Evolutionary conservation across 2,113 vertebrate genomes (phyloP).

Genomic region (Ceyx melanurus): DNA sequence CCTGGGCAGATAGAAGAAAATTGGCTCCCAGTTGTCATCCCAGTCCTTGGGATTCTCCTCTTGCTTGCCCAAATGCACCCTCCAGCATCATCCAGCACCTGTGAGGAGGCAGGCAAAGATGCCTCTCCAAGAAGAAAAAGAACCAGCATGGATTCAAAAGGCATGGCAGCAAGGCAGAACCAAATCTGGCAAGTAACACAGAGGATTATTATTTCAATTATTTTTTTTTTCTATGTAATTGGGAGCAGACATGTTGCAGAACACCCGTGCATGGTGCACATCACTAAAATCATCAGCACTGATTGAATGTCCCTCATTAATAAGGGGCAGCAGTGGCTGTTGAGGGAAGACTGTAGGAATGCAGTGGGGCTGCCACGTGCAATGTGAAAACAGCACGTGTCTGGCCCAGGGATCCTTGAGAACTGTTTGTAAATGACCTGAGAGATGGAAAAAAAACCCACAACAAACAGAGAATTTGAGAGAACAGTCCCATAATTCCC

Average conservation of each 20-base stretch:
- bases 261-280: background rate
- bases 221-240: background rate
- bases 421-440: background rate
- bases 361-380: background rate
- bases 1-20: background rate
- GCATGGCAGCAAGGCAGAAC: background rate
- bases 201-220: background rate
- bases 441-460: background rate
- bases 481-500: background rate
- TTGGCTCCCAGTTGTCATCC: background rate
- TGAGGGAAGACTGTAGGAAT: background rate
- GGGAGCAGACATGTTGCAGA: background rate
- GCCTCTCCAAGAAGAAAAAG: background rate
- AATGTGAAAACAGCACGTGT: rapidly evolving
- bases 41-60: background rate
- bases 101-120: background rate
- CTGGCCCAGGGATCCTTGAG: background rate
- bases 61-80: background rate
- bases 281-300: background rate
- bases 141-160: background rate
- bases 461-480: background rate
- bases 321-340: background rate
- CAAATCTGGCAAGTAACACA: background rate
- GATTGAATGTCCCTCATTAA: background rate
- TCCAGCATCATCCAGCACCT: background rate